Base-by-base conservation (phyloP, 2,797 vertebrate genomes). In the Bufotes viridis region DNA sequence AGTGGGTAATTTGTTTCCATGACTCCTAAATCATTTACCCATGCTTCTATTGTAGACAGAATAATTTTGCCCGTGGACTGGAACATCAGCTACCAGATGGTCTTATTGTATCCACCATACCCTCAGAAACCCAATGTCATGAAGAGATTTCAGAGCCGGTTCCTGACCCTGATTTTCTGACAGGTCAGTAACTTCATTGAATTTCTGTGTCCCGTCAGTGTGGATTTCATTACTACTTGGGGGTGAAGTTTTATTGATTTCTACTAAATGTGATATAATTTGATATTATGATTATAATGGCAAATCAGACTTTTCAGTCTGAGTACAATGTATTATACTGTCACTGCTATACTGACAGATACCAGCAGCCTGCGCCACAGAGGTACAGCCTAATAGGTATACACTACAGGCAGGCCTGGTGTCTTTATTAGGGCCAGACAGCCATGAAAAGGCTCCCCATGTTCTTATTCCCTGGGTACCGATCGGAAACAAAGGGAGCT, bases 21-120 rank as follows among this genome's bases (percentile, higher is more conserved):
- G n/a, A 14, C 65, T 69, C 65, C 65, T 26, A 29, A 26, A 26
- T 72, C 29, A 22, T 42, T 15, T 81, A 65, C 15, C 51, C 14
- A 22, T 65, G 34, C 8, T 87, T 82, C 15, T 61, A 69, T 93
- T 93, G 67, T 92, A 99, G 98, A 93, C 98, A 97, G 94, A 99
- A 97, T 95, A 99, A 99, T 94, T 98, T 98, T 94, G 98, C 97
- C 91, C 95, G 97, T 34, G 97, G 98, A 91, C 96, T 99, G 88
- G 97, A 98, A 89, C 98, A 99, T 93, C 98, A 99, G 92, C 96
- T 99, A 89, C 98, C 98, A 0, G 98, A 99, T 90, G 98, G 98
- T 85, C 96, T 99, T 93, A 96, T 97, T 91, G 96, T 99, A 91
- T 97, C 98, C 58, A 98, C 97, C 0, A 96, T 98, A 81, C 98